Evolutionary conservation across 2,113 vertebrate genomes (phyloP).

Genomic region (Furnarius figulus): DNA sequence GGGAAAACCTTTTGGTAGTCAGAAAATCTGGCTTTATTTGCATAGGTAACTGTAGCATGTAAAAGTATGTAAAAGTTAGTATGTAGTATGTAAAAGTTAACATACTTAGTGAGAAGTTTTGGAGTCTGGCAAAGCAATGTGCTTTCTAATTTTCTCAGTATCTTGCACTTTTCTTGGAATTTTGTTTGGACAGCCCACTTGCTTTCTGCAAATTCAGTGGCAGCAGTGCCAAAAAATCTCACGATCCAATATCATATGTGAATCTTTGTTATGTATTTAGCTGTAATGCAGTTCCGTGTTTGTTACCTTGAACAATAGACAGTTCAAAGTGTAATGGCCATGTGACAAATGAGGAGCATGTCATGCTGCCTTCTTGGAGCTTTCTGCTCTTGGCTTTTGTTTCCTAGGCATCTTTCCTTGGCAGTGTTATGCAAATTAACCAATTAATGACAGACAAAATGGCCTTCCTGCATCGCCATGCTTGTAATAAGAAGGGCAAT

Average conservation of each 20-base stretch:
- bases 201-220: not conserved
- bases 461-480: slow-evolving; percentile 69
- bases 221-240: not conserved
- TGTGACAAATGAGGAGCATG: slow-evolving; percentile 58
- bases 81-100: too few species aligned
- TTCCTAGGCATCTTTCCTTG: slow-evolving; percentile 54
- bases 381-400: slow-evolving; percentile 63
- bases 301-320: slow-evolving; percentile 16
- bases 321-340: slow-evolving; percentile 52
- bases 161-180: not conserved
- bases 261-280: slow-evolving; percentile 24
- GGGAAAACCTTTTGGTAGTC: not conserved
- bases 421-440: slow-evolving; percentile 77
- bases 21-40: not conserved
- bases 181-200: not conserved
- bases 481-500: slow-evolving; percentile 78
- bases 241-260: not conserved
- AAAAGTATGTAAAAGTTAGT: too few species aligned
- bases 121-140: not conserved
- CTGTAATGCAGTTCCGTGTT: slow-evolving; percentile 1
- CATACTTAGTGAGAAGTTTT: not conserved
- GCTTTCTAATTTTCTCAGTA: not conserved
- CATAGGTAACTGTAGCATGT: not conserved
- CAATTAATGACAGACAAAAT: slow-evolving; percentile 79
- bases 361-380: slow-evolving; percentile 46